Base-by-base conservation (phyloP, 2,113 vertebrate genomes). In the Todiramphus chloris region DNA sequence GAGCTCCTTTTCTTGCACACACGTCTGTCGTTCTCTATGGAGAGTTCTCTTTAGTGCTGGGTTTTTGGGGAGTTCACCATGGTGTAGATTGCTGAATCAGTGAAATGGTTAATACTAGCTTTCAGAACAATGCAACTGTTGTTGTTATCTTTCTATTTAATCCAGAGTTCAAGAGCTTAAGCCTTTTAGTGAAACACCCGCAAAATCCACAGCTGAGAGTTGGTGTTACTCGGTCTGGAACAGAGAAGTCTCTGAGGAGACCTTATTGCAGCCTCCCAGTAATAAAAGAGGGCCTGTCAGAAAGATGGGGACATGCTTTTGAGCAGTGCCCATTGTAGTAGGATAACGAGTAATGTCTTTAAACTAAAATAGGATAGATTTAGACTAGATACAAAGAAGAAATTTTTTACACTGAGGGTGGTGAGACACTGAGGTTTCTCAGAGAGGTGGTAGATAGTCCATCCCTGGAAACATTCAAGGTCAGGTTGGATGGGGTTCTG, bases 11-110 rank as follows among this genome's bases (percentile, higher is more conserved):
- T 69, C 23, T 60, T 35, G 56, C 28, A 46, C 6, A 3, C 0
- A 3, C 0, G 0, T 27, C 41, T 0, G 1, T 55, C 17, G 7
- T 56, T 85, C 37, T 63, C 24, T 84, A 41, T 50, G 63, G 59
- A 1, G 5, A 50, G 7, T 69, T 89, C 33, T 82, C 19, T 64
- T 8, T 1, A 31, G 13, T 3, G 2, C 23, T 80, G 64, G 4
- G 4, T 89, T 91, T 81, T 84, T n/a, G 30, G 28, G 46, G 31
- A 31, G 13, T 67, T 87, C 46, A 53, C 48, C 1, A 2, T 24
- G 27, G 39, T 69, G 31, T 59, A 81, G 46, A 12, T 69, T 58
- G 55, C 56, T 87, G 18, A 12, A 8, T 72, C 58, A 79, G 56
- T 75, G 62, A 16, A 9, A 9, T 33, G 35, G 25, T 33, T 62